Conservation (phyloP, 2,888 invertebrate species). For the Sminthurinus aureus region DNA sequence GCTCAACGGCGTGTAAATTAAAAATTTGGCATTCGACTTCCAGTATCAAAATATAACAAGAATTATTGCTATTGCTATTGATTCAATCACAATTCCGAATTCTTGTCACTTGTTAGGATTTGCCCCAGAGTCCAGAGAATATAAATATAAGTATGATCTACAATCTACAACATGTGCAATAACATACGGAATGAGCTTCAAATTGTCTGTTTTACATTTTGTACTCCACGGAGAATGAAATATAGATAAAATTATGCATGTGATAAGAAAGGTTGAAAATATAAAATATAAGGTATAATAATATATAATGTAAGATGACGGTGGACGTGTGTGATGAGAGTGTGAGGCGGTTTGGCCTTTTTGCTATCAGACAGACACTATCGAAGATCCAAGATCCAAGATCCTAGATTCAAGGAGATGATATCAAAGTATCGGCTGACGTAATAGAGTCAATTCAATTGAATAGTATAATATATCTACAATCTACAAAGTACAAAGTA, state of each 20-base stretch:
- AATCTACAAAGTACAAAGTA: not conserved
- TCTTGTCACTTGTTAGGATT: no score
- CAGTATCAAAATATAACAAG: no score
- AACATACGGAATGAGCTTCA: no score
- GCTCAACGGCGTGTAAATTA: no score
- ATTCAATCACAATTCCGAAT: no score
- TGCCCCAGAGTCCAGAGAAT: no score
- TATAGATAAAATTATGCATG: not conserved
- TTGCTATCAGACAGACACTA: no score
- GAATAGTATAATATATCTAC: not conserved
- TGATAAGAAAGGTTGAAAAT: not conserved
- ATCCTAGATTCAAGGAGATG: not conserved
- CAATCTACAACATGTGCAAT: no score
- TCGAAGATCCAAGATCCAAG: not conserved
- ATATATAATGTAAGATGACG: not conserved
- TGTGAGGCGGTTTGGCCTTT: not conserved
- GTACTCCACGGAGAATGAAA: not conserved
- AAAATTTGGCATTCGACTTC: no score
- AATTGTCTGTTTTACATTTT: not conserved
- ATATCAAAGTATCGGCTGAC: not conserved
- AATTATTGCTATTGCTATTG: no score
- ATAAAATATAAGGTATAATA: not conserved
- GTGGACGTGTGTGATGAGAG: not conserved
- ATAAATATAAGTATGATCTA: no score
- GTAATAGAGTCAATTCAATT: slow-evolving; percentile 12